Percentiles rank a stretch among this genome's conserved stretches.
These are phyloP conservation scores for Nipponacmea schrenckii DNA, from an alignment of 2,888 invertebrate species.

Conservation along the genomic window DNA sequence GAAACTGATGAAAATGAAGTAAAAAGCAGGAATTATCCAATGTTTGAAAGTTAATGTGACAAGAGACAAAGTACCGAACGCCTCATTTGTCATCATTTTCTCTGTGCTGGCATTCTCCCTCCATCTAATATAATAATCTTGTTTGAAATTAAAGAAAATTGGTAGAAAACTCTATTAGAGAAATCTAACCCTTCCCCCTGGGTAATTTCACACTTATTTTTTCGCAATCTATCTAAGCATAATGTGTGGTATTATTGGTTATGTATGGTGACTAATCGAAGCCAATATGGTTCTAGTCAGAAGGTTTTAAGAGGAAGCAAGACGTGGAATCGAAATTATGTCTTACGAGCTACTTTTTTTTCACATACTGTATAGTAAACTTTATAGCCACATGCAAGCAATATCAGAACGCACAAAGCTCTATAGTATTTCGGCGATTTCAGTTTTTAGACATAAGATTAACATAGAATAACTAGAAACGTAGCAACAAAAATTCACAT, in stretches of 20 bases:
- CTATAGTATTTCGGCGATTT: too few species aligned
- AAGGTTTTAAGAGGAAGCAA: too few species aligned
- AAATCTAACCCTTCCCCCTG: constrained; percentile 6
- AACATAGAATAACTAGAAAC: too few species aligned
- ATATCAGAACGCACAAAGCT: too few species aligned
- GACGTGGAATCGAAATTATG: too few species aligned
- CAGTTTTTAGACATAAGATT: too few species aligned
- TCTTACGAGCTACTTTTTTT: too few species aligned
- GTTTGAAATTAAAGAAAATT: constrained; percentile 2
- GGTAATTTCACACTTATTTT: constrained; percentile 1
- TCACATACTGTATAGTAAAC: too few species aligned
- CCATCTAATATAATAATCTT: not conserved
- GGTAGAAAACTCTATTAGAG: constrained; percentile 8
- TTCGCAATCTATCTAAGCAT: not conserved
- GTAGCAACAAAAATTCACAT: too few species aligned
- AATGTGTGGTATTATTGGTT: not conserved
- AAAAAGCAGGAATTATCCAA: constrained; percentile 9
- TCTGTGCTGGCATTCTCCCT: not conserved
- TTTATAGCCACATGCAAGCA: too few species aligned
- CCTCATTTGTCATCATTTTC: not conserved
- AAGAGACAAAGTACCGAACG: not conserved
- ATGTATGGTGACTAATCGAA: not conserved
- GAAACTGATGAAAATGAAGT: constrained; percentile 8
- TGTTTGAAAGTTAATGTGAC: constrained; percentile 8
- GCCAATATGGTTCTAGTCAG: too few species aligned